Evolutionary conservation across 2,888 invertebrate species (phyloP).

Genomic region (Drosophila suboccidentalis): DNA sequence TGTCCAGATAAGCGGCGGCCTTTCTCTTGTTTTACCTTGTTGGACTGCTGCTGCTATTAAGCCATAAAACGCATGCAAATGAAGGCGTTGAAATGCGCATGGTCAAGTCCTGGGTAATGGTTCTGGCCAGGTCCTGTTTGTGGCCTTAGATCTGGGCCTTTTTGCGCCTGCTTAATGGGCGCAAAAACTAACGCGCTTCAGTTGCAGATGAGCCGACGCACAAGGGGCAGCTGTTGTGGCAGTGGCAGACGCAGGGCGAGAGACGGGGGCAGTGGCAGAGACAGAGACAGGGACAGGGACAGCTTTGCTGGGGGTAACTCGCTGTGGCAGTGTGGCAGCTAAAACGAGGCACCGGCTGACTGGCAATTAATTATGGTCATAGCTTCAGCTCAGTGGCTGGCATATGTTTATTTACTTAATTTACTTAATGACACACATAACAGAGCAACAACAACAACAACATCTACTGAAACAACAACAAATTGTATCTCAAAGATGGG

Average conservation of each 20-base stretch:
- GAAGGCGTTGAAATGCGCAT: slow-evolving; percentile 82
- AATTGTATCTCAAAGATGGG: slow-evolving; percentile 61
- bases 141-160: slow-evolving; percentile 13
- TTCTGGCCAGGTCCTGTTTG: slow-evolving; percentile 9
- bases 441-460: slow-evolving; percentile 27
- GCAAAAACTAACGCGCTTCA: slow-evolving; percentile 82
- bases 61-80: slow-evolving; percentile 84
- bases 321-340: slow-evolving; percentile 41
- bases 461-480: slow-evolving; percentile 13
- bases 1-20: slow-evolving; percentile 63
- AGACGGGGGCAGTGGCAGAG: not conserved
- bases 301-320: slow-evolving; percentile 19
- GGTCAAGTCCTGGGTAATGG: slow-evolving; percentile 17
- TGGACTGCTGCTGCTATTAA: slow-evolving; percentile 64
- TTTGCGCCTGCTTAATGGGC: slow-evolving; percentile 70
- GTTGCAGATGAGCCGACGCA: slow-evolving; percentile 53
- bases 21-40: slow-evolving; percentile 17
- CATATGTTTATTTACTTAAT: slow-evolving; percentile 84
- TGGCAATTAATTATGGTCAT: slow-evolving; percentile 81
- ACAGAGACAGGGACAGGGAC: slow-evolving; percentile 9
- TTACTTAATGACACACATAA: slow-evolving; percentile 81
- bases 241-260: not conserved
- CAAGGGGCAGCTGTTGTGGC: slow-evolving; percentile 28
- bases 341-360: slow-evolving; percentile 67
- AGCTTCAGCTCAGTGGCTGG: slow-evolving; percentile 60